Conservation (phyloP, 2,797 vertebrate genomes). For the Notolepis coatsorum region DNA sequence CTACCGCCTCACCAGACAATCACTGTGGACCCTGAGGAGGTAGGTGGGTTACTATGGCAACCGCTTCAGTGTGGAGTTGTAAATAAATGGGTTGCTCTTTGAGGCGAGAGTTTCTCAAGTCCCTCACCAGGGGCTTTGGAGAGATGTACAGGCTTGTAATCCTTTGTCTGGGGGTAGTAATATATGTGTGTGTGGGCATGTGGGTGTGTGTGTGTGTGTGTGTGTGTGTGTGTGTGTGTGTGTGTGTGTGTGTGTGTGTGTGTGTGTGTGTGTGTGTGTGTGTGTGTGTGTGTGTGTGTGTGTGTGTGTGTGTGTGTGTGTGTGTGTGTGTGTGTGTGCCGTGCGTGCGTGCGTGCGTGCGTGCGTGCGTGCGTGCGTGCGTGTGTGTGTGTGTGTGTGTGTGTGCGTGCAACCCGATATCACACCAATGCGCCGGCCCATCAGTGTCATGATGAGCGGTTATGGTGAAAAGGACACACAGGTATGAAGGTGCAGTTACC, state of each 20-base stretch:
- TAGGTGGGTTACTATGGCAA: slow-evolving; percentile 72
- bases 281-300: slow-evolving; percentile 6
- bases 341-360: not conserved
- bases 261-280: not conserved
- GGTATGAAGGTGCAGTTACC: no score
- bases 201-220: not conserved
- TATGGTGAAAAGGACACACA: no score
- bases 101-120: slow-evolving; percentile 33
- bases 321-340: slow-evolving; percentile 8
- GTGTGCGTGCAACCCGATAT: no score
- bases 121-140: slow-evolving; percentile 13
- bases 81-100: slow-evolving; percentile 33
- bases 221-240: not conserved
- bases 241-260: slow-evolving; percentile 8
- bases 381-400: slow-evolving; percentile 3
- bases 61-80: slow-evolving; percentile 42
- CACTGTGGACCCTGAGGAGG: slow-evolving; percentile 30
- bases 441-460: no score
- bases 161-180: not conserved
- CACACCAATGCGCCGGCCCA: no score
- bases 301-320: slow-evolving; percentile 4
- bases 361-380: not conserved
- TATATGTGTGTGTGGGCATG: not conserved
- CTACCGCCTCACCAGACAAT: slow-evolving; percentile 27
- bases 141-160: not conserved